A percentile compares a stretch with the other conserved stretches of the same genome.
phyloP scores from a whole-genome alignment of 1,140 invertebrate genomes.

The Amphibalanus amphitrite region DNA sequence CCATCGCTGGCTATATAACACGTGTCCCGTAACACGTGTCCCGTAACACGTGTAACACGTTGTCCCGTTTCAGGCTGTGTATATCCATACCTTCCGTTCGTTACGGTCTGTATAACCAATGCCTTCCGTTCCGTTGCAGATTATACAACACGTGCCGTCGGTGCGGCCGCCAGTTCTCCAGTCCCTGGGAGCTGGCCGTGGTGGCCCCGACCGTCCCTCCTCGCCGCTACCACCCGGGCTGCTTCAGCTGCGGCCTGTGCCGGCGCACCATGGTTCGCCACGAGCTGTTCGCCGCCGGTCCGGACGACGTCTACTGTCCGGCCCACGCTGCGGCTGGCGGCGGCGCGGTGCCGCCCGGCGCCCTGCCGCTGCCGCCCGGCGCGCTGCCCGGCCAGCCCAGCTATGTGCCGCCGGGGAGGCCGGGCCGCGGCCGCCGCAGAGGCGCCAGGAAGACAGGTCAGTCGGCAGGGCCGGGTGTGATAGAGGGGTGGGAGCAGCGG shows the following conservation, averaged over 20 bases:
- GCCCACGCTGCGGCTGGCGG: background rate
- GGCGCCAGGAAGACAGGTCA: background rate
- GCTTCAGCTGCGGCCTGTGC: background rate
- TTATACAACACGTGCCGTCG: background rate
- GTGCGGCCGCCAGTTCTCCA: background rate
- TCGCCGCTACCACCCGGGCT: background rate
- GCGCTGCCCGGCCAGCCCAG: too few relatives aligned
- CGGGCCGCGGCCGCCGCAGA: background rate
- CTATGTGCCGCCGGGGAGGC: background rate
- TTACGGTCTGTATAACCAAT: too few relatives aligned
- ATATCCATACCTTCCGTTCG: too few relatives aligned
- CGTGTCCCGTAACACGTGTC: too few relatives aligned
- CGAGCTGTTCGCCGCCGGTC: constrained; percentile 2
- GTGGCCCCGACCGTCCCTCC: background rate
- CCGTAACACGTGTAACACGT: too few relatives aligned
- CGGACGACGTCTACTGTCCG: constrained; percentile 2
- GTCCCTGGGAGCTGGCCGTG: background rate
- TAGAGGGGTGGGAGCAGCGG: too few relatives aligned
- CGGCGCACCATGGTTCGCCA: background rate
- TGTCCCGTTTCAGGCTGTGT: too few relatives aligned
- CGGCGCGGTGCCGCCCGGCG: too few relatives aligned
- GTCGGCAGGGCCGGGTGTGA: too few relatives aligned
- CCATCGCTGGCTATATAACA: too few relatives aligned
- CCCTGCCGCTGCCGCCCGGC: background rate
- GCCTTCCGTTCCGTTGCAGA: background rate